These are phyloP conservation scores for Cantharis lateralis DNA, from an alignment of 2,888 invertebrate genomes.

Conservation along the genomic window DNA sequence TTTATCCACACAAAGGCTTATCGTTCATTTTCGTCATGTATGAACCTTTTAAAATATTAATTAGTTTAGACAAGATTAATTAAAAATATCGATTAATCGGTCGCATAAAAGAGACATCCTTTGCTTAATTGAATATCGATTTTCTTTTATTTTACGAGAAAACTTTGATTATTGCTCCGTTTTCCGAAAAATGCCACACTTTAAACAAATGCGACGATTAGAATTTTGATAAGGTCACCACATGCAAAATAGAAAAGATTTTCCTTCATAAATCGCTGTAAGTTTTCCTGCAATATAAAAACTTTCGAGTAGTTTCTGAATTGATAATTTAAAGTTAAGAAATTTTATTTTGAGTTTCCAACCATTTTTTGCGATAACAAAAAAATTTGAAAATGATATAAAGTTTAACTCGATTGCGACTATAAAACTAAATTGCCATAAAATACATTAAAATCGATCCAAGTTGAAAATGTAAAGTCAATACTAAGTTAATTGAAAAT, in stretches of 20 bases:
- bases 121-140: background rate
- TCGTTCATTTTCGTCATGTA: background rate
- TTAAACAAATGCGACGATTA: background rate
- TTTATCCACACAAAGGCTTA: background rate
- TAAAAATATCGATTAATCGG: background rate
- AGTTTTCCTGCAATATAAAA: background rate
- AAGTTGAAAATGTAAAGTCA: background rate
- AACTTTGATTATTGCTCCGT: background rate
- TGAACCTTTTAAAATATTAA: background rate
- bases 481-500: background rate
- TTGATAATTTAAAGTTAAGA: background rate
- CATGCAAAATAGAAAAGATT: background rate
- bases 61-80: background rate
- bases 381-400: background rate
- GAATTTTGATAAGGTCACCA: background rate
- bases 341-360: background rate
- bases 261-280: background rate
- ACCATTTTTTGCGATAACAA: background rate
- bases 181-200: background rate
- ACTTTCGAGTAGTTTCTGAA: background rate
- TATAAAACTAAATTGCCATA: background rate
- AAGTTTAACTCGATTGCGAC: background rate
- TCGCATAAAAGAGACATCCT: background rate
- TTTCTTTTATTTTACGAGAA: background rate
- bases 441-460: background rate